These are phyloP conservation scores for Crossocerus cetratus DNA, from an alignment of 2,888 invertebrate genomes.

Conservation along the genomic window DNA sequence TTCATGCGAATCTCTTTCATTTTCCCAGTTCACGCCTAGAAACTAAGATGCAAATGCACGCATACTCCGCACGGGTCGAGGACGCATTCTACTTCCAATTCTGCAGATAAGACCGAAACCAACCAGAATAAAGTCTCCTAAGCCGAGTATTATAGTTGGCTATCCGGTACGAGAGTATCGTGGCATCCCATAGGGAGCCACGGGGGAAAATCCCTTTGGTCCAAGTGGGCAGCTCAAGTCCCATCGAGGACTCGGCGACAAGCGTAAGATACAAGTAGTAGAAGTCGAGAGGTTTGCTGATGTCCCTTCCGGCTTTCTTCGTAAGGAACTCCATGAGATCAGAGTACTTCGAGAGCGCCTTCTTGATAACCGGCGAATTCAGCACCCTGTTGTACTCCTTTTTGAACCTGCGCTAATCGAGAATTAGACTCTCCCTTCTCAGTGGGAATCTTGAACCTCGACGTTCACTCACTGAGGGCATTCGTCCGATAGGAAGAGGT, in stretches of 20 bases:
- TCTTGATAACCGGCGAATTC: too few species aligned
- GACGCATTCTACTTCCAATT: too few species aligned
- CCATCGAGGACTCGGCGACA: constrained; percentile 77
- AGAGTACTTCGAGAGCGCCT: constrained; percentile 41
- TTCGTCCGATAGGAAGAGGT: constrained; percentile 52
- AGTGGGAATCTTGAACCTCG: neutral
- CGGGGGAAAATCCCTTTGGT: constrained; percentile 76
- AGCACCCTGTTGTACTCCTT: constrained; percentile 53
- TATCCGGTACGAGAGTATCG: constrained; percentile 78
- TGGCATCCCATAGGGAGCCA: constrained; percentile 78
- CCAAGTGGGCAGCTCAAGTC: constrained; percentile 79
- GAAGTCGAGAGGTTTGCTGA: constrained; percentile 41
- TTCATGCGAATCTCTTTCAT: too few species aligned
- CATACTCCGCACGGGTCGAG: too few species aligned
- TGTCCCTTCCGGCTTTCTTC: constrained; percentile 40
- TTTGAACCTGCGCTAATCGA: constrained; percentile 50
- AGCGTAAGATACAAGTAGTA: constrained; percentile 64
- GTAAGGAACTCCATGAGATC: constrained; percentile 56
- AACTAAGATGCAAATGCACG: too few species aligned
- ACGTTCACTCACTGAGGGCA: constrained; percentile 60
- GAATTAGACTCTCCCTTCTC: neutral
- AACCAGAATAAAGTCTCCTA: constrained; percentile 79
- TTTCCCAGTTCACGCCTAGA: too few species aligned
- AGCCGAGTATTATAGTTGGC: constrained; percentile 78
- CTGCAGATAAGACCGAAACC: too few species aligned